phyloP scores from a whole-genome alignment of 2,888 invertebrate species.

The Sialis fuliginosa region DNA sequence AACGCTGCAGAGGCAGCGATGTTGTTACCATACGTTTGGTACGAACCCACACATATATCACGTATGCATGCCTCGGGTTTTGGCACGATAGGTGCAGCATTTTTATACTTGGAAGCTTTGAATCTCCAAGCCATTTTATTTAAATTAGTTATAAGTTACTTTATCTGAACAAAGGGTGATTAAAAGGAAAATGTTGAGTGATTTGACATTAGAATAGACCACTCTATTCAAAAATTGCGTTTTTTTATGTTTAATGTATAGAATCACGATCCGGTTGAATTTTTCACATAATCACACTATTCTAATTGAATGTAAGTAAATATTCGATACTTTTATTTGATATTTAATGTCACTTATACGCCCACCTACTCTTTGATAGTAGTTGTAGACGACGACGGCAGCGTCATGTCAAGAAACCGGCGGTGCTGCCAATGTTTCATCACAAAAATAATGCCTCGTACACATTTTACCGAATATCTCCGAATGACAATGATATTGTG shows the following conservation, averaged over 20 bases:
- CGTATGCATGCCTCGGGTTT: conserved; percentile 81
- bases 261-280: neutral
- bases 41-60: conserved; percentile 80
- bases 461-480: too few species aligned
- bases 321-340: too few species aligned
- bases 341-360: too few species aligned
- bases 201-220: neutral
- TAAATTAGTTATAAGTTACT: neutral
- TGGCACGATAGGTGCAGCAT: conserved; percentile 89
- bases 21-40: conserved; percentile 90
- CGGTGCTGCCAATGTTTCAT: too few species aligned
- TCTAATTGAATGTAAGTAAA: too few species aligned
- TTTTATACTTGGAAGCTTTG: conserved; percentile 96
- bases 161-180: neutral
- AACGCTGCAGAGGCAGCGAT: conserved; percentile 84
- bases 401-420: too few species aligned
- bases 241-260: neutral
- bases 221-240: neutral
- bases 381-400: too few species aligned
- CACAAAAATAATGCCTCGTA: too few species aligned
- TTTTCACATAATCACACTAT: neutral
- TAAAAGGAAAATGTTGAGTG: neutral
- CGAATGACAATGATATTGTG: too few species aligned
- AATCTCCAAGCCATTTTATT: conserved; percentile 81
- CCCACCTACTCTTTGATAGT: too few species aligned